phyloP scores from a whole-genome alignment of 2,888 invertebrate genomes.

The Venusia cambrica region DNA sequence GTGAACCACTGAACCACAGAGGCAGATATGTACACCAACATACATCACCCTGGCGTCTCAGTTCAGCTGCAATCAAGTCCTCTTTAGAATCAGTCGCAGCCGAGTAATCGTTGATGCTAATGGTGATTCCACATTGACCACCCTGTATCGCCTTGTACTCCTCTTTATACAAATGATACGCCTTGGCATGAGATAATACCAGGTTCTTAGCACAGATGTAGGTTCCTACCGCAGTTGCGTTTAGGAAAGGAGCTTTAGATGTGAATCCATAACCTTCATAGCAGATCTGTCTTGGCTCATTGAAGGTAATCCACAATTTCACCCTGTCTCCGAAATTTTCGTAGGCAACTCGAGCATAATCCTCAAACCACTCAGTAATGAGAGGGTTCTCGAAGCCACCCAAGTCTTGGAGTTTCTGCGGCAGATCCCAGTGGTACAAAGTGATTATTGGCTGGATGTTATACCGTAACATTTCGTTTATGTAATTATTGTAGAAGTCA shows the following conservation, averaged over 20 bases:
- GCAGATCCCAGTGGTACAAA: conserved; percentile 79
- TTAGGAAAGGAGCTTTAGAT: conserved; percentile 50
- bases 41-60: conserved; percentile 45
- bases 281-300: conserved; percentile 74
- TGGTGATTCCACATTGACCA: conserved; percentile 48
- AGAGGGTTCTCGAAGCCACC: conserved; percentile 75
- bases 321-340: conserved; percentile 70
- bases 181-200: conserved; percentile 75
- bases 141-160: conserved; percentile 48
- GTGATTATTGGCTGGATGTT: conserved; percentile 82
- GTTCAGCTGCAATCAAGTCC: conserved; percentile 57
- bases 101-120: conserved; percentile 45
- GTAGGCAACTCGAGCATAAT: conserved; percentile 68
- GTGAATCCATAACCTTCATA: conserved; percentile 62
- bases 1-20: too few species aligned
- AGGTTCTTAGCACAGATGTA: conserved; percentile 75
- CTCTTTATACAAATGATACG: conserved; percentile 58
- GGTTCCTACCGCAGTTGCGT: conserved; percentile 63
- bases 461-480: conserved; percentile 81
- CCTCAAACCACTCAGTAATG: conserved; percentile 67
- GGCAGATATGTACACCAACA: too few species aligned
- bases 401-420: conserved; percentile 72
- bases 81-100: conserved; percentile 48
- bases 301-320: conserved; percentile 81
- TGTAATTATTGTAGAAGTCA: conserved; percentile 83